phyloP scores from a whole-genome alignment of 2,888 invertebrate species.

The Lysandra bellargus region DNA sequence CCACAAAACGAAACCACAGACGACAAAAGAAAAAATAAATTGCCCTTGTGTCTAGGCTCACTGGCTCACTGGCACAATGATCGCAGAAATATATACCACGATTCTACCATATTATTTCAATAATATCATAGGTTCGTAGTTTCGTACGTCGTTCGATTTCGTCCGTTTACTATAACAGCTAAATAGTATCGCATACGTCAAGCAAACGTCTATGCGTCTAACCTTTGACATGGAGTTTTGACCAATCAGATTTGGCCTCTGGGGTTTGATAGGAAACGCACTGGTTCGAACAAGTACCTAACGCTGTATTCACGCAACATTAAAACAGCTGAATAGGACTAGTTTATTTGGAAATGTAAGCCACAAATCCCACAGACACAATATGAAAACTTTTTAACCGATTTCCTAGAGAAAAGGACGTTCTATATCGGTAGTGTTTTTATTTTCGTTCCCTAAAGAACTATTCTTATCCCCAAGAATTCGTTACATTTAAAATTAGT shows the following conservation, averaged over 20 bases:
- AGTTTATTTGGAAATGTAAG: neutral
- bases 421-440: neutral
- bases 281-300: too few species aligned
- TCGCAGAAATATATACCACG: neutral
- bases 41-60: neutral
- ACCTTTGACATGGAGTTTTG: too few species aligned
- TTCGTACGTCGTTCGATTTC: too few species aligned
- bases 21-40: neutral
- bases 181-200: too few species aligned
- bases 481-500: slow-evolving; percentile 17
- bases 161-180: too few species aligned
- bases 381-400: neutral
- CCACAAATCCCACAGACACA: neutral
- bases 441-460: neutral
- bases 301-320: too few species aligned
- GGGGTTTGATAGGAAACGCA: too few species aligned
- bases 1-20: slow-evolving; percentile 12
- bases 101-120: too few species aligned
- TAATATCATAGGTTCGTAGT: too few species aligned
- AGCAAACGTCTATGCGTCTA: too few species aligned
- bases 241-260: too few species aligned
- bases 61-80: neutral
- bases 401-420: neutral
- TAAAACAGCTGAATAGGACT: too few species aligned
- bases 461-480: neutral